These are phyloP conservation scores for Eubucco bourcierii DNA, from an alignment of 2,113 vertebrate species.

Conservation along the genomic window DNA sequence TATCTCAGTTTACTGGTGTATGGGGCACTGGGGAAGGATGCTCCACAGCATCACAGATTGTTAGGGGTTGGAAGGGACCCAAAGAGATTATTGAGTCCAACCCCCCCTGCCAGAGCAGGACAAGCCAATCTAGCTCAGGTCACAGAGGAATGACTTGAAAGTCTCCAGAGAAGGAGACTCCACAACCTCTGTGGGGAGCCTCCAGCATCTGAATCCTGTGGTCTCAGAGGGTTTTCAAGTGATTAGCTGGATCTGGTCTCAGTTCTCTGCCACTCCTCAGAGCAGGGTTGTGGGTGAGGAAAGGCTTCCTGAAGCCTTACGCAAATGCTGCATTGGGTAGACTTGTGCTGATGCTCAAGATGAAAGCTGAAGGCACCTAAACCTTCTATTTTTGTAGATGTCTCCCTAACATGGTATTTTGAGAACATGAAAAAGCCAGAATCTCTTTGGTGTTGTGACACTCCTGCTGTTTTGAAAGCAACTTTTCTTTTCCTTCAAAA, in stretches of 20 bases:
- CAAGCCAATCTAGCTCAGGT: no score
- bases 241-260: not conserved
- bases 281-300: not conserved
- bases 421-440: conserved; percentile 20
- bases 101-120: no score
- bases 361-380: conserved; percentile 36
- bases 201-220: not conserved
- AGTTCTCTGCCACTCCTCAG: not conserved
- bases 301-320: not conserved
- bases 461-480: conserved; percentile 18
- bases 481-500: not conserved
- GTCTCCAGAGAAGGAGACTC: no score
- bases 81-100: no score
- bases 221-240: not conserved
- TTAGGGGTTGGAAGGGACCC: no score
- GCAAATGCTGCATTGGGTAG: not conserved
- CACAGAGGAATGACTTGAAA: no score
- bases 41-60: not conserved
- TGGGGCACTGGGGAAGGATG: not conserved
- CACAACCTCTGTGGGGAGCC: no score
- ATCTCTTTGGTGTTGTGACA: conserved; percentile 12
- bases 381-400: not conserved
- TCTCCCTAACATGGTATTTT: conserved; percentile 32
- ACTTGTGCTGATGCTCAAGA: not conserved
- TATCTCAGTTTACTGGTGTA: not conserved